Percentiles rank a stretch among this genome's conserved stretches.
Conservation (phyloP, 2,113 vertebrate genomes). For the Maccullochella peelii region DNA sequence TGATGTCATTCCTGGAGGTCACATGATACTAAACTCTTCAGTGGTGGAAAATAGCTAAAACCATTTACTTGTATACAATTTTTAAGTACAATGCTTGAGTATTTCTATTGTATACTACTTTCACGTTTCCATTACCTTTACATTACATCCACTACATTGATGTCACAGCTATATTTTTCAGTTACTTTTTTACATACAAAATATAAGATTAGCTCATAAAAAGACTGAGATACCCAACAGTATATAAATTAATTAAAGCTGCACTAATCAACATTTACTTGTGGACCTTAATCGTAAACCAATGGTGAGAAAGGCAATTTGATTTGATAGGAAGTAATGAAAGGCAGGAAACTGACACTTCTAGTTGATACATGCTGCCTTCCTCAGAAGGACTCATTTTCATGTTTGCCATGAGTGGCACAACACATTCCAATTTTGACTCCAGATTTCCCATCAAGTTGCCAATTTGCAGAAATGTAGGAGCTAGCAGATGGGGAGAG, state of each 20-base stretch:
- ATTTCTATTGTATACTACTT: not conserved
- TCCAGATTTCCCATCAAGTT: slow-evolving; percentile 61
- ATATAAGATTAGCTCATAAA: too few relatives aligned
- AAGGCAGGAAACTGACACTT: not conserved
- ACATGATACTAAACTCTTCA: not conserved
- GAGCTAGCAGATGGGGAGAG: slow-evolving; percentile 47
- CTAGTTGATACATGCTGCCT: not conserved
- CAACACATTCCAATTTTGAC: slow-evolving; percentile 40
- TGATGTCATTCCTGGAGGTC: too few relatives aligned
- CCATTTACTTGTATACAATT: not conserved
- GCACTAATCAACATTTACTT: not conserved
- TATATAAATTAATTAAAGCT: not conserved
- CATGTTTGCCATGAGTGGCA: slow-evolving; percentile 18
- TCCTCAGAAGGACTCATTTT: slow-evolving; percentile 31
- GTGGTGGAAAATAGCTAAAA: not conserved
- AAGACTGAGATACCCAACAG: too few relatives aligned
- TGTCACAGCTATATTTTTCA: too few relatives aligned
- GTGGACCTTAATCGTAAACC: not conserved
- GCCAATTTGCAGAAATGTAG: slow-evolving; percentile 57
- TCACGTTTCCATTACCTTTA: too few relatives aligned
- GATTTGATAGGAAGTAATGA: not conserved
- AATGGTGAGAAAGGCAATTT: not conserved
- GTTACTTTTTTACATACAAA: too few relatives aligned
- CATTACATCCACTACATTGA: too few relatives aligned
- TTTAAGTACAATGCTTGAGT: not conserved